Conservation (phyloP, 2,888 invertebrate species). For the Iselma pallidipennis region DNA sequence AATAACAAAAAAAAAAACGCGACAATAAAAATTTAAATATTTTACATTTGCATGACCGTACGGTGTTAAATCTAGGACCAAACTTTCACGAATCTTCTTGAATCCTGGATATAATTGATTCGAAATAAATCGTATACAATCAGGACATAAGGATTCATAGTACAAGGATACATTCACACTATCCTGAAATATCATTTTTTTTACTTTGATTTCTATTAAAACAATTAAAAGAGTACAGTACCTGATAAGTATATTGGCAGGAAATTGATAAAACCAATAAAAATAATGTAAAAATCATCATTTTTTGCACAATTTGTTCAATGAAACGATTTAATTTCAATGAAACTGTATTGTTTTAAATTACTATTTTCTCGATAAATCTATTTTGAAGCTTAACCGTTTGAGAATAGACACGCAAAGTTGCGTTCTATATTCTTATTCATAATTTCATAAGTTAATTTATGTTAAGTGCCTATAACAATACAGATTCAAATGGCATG, state of each 20-base stretch:
- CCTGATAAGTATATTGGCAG: not conserved
- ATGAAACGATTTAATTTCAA: no score
- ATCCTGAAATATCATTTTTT: not conserved
- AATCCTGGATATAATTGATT: slow-evolving; percentile 54
- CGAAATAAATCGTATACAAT: slow-evolving; percentile 55
- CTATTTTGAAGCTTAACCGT: no score
- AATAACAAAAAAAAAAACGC: not conserved
- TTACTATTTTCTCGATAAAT: no score
- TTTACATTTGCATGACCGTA: slow-evolving; percentile 31
- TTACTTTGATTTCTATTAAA: no score
- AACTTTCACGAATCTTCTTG: slow-evolving; percentile 7
- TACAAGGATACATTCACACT: slow-evolving; percentile 52
- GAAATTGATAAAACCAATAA: not conserved
- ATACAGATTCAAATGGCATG: no score
- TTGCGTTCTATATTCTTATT: no score
- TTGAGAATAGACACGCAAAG: no score
- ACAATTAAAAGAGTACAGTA: not conserved
- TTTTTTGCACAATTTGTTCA: not conserved
- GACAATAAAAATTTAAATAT: not conserved
- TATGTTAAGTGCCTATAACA: no score
- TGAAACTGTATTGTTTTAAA: no score
- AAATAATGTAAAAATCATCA: not conserved
- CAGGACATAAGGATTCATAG: slow-evolving; percentile 60
- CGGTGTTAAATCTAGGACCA: slow-evolving; percentile 28
- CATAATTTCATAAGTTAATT: no score